These are phyloP conservation scores for Chrysocyon brachyurus DNA, from an alignment of 2,797 vertebrate species.

Conservation along the genomic window DNA sequence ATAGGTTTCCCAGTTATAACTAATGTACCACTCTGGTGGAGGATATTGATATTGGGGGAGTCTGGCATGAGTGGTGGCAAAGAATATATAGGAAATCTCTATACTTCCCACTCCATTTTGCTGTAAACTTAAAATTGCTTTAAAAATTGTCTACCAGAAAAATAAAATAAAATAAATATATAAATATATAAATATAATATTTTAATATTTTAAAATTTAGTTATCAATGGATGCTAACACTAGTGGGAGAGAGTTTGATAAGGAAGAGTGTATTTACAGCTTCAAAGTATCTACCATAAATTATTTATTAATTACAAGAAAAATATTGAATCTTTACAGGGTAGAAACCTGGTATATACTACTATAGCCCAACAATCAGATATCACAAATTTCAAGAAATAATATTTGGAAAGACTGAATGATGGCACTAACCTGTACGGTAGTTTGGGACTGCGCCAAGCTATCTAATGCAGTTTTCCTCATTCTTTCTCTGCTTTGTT, in stretches of 20 bases:
- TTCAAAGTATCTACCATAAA: neutral
- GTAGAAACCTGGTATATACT: neutral
- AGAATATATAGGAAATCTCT: neutral
- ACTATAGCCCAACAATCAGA: neutral
- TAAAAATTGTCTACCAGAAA: neutral
- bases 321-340: neutral
- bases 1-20: neutral
- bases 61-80: neutral
- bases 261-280: neutral
- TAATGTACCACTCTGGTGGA: neutral
- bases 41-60: neutral
- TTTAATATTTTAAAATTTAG: neutral
- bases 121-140: neutral
- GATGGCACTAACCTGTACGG: neutral
- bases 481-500: neutral
- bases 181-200: neutral
- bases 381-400: neutral
- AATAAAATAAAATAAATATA: neutral
- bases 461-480: neutral
- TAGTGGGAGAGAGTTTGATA: neutral
- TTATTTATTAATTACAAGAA: neutral
- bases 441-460: neutral
- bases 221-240: neutral
- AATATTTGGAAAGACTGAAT: neutral
- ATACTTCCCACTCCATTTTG: neutral